phyloP scores from a whole-genome alignment of 2,113 vertebrate genomes.

The Sinocyclocheilus anshuiensis region DNA sequence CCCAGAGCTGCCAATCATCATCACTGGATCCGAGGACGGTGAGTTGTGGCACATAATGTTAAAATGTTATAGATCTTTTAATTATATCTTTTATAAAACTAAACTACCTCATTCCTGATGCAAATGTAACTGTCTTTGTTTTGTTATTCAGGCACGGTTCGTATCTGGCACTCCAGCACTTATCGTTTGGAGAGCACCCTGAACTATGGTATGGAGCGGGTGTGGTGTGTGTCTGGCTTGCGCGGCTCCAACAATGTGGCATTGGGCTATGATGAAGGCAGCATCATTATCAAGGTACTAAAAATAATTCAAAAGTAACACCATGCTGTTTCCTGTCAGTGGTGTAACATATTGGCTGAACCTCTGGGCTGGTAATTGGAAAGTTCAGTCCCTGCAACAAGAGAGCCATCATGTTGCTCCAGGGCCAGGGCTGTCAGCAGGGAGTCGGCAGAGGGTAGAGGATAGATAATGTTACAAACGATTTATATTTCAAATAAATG shows the following conservation, averaged over 20 bases:
- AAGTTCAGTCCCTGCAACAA: neutral
- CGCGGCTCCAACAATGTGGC: conserved; percentile 97
- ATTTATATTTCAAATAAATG: neutral
- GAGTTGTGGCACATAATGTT: conserved; percentile 52
- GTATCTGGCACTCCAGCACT: conserved; percentile 98
- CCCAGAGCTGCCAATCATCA: conserved; percentile 95
- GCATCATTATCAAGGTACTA: conserved; percentile 97
- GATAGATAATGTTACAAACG: neutral
- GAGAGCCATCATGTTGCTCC: neutral
- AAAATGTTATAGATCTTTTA: neutral
- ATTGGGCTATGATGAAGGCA: conserved; percentile 96
- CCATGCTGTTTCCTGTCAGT: neutral
- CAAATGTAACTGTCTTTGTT: neutral
- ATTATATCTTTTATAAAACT: neutral
- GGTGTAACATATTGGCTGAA: neutral
- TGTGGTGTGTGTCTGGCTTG: conserved; percentile 95
- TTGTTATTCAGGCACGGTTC: conserved; percentile 84
- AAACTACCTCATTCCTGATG: neutral
- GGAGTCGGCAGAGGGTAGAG: neutral
- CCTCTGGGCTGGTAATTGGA: neutral
- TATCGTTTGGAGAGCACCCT: conserved; percentile 95
- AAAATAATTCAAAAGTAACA: conserved; percentile 1
- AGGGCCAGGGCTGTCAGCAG: neutral
- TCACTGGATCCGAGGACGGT: conserved; percentile 98
- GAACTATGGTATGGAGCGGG: conserved; percentile 97